phyloP scores from a whole-genome alignment of 53 echinoderm and acorn worm species.

The Arbacia lixula region DNA sequence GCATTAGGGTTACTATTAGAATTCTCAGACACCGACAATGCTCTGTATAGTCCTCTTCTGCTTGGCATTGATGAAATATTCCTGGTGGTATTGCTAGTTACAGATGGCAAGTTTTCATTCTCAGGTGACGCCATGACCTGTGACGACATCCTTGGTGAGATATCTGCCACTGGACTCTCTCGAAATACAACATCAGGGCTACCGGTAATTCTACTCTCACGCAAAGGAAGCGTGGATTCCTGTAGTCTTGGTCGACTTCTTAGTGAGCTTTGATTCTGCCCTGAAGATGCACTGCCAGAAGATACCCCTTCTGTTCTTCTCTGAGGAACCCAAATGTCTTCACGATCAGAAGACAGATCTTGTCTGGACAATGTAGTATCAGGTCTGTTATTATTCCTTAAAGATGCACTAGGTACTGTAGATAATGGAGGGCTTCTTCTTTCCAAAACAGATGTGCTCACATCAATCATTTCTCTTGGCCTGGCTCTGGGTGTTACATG shows the following conservation, averaged over 20 bases:
- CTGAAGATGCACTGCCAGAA: not conserved
- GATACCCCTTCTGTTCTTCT: not conserved
- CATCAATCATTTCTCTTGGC: slow-evolving; percentile 47
- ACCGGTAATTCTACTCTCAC: not conserved
- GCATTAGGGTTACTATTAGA: not conserved
- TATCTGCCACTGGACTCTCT: slow-evolving; percentile 37
- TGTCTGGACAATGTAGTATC: not conserved
- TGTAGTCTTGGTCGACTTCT: not conserved
- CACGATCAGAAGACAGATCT: not conserved
- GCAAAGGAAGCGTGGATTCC: not conserved
- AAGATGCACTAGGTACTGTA: not conserved
- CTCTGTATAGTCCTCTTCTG: slow-evolving; percentile 45
- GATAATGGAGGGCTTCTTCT: not conserved
- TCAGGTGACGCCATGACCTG: slow-evolving; percentile 10
- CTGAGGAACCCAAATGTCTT: slow-evolving; percentile 41
- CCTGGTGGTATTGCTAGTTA: slow-evolving; percentile 5
- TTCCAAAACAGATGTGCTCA: slow-evolving; percentile 13
- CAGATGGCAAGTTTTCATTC: not conserved
- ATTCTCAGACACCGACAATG: slow-evolving; percentile 23
- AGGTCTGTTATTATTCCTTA: not conserved
- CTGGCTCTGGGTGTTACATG: not conserved
- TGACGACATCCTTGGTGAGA: slow-evolving; percentile 13
- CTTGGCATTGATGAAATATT: slow-evolving; percentile 16
- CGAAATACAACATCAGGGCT: slow-evolving; percentile 22
- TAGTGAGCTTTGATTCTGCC: not conserved